phyloP scores from a whole-genome alignment of 2,113 vertebrate species.

The Bos indicus region DNA sequence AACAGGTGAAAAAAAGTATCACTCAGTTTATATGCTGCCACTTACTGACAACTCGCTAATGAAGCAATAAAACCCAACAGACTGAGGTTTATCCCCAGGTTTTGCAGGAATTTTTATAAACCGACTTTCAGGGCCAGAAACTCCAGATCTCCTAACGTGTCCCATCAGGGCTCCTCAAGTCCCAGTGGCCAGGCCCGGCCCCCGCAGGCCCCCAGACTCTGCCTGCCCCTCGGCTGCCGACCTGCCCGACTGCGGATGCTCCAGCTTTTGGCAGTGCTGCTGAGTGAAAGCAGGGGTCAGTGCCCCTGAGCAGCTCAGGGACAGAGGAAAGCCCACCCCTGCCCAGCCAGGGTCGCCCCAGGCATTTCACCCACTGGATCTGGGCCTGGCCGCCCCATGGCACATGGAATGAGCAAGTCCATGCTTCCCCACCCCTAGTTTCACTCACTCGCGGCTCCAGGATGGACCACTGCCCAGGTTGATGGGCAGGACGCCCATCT shows the following conservation, averaged over 20 bases:
- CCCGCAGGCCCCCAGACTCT: too few species aligned
- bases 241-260: background rate
- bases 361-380: background rate
- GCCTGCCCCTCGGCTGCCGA: fast-evolving
- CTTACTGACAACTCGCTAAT: constrained; percentile 58
- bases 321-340: background rate
- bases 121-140: background rate
- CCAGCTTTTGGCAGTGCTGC: too few species aligned
- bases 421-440: background rate
- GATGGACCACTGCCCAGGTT: background rate
- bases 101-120: background rate
- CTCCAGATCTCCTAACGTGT: background rate
- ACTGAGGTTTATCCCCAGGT: background rate
- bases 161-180: background rate
- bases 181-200: background rate
- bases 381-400: background rate
- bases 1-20: background rate
- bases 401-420: fast-evolving
- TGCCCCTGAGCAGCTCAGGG: background rate
- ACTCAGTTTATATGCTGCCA: background rate
- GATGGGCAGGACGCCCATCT: fast-evolving
- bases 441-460: fast-evolving
- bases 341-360: background rate
- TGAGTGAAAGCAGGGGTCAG: background rate
- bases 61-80: constrained; percentile 36